Evolutionary conservation across 2,888 invertebrate species (phyloP).

Genomic region (Pseudoips prasinana): DNA sequence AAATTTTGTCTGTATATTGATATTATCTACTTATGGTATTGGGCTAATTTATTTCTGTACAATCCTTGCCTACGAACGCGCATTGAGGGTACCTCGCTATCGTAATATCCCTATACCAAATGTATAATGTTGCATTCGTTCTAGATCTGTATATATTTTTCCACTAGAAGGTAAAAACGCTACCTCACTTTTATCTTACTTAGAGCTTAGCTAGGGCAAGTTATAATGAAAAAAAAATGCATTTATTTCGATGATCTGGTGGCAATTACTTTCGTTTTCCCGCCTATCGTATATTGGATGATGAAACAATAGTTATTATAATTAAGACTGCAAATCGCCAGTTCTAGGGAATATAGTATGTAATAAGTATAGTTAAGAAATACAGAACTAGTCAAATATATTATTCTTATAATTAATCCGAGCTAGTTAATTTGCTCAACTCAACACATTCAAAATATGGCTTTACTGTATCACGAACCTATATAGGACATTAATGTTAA

Average conservation of each 20-base stretch:
- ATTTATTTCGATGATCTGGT: slow-evolving; percentile 33
- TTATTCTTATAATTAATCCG: slow-evolving; percentile 50
- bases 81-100: slow-evolving; percentile 42
- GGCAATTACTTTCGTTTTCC: slow-evolving; percentile 25
- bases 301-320: slow-evolving; percentile 50
- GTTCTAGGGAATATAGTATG: slow-evolving; percentile 65
- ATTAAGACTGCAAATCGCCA: slow-evolving; percentile 74
- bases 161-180: slow-evolving; percentile 78
- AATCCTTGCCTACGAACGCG: slow-evolving; percentile 35
- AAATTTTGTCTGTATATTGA: slow-evolving; percentile 58
- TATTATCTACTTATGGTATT: slow-evolving; percentile 43
- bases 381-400: slow-evolving; percentile 76
- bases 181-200: slow-evolving; percentile 78
- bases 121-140: slow-evolving; percentile 58
- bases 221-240: slow-evolving; percentile 28
- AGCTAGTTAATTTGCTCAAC: slow-evolving; percentile 67
- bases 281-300: slow-evolving; percentile 28
- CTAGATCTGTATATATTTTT: slow-evolving; percentile 76
- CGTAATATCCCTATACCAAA: slow-evolving; percentile 59
- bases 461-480: slow-evolving; percentile 16
- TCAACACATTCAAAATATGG: slow-evolving; percentile 35
- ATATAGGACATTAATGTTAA: not conserved
- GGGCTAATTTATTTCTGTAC: slow-evolving; percentile 43
- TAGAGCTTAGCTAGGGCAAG: slow-evolving; percentile 70
- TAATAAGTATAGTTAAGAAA: slow-evolving; percentile 63